Conservation (phyloP, 2,113 vertebrate species). For the Vimba vimba region DNA sequence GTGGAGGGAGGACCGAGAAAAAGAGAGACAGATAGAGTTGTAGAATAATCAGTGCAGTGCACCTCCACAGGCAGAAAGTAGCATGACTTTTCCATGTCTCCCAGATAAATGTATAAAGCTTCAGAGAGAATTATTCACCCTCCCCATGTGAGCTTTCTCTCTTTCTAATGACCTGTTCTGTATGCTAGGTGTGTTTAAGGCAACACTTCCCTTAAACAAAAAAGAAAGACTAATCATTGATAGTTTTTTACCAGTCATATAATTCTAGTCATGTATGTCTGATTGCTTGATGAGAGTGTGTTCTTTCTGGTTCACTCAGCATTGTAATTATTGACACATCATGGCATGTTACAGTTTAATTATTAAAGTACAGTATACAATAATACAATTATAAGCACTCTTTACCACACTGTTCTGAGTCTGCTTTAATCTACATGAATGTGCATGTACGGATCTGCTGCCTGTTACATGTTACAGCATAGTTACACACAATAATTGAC, state of each 20-base stretch:
- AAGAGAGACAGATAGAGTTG: slow-evolving; percentile 9
- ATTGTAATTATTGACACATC: not conserved
- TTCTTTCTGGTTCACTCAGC: not conserved
- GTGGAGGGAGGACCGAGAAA: slow-evolving; percentile 33
- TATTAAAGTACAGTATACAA: slow-evolving; percentile 5
- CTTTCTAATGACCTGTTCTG: not conserved
- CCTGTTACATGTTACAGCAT: not conserved
- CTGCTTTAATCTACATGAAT: not conserved
- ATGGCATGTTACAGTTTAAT: not conserved
- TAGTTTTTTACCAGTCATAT: not conserved
- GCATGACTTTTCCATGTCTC: not conserved
- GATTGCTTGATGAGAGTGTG: not conserved
- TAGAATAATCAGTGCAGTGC: not conserved
- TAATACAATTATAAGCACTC: too few species aligned
- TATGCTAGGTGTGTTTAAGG: not conserved
- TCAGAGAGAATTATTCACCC: slow-evolving; percentile 20
- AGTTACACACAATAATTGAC: not conserved
- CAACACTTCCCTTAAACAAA: not conserved
- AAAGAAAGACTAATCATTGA: not conserved
- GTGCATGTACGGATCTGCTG: not conserved
- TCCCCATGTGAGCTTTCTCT: not conserved
- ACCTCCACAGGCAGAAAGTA: not conserved
- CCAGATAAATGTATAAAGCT: slow-evolving; percentile 1
- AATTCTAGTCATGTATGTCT: not conserved
- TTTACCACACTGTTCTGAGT: not conserved